Conservation (phyloP, 2,888 invertebrate species). For the Trichopoda pennipes region DNA sequence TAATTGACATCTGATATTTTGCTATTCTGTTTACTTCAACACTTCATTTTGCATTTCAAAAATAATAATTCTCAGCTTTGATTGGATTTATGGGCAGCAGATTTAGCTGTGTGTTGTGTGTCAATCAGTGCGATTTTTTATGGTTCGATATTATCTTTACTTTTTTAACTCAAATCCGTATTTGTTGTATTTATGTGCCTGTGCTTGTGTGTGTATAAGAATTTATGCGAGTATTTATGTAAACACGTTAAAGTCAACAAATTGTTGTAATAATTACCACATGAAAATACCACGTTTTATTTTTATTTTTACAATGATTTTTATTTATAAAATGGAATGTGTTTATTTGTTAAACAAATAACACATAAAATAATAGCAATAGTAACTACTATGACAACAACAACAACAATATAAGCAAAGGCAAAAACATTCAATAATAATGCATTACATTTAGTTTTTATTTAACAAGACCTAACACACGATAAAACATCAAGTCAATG, state of each 20-base stretch:
- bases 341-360: slow-evolving; percentile 61
- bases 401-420: not conserved
- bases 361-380: slow-evolving; percentile 2
- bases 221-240: slow-evolving; percentile 2
- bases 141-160: not conserved
- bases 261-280: slow-evolving; percentile 64
- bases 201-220: not conserved
- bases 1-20: slow-evolving; percentile 26
- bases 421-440: slow-evolving; percentile 19
- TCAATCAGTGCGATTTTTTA: slow-evolving; percentile 18
- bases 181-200: slow-evolving; percentile 16
- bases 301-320: not conserved
- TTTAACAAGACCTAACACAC: slow-evolving; percentile 54
- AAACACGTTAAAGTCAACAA: slow-evolving; percentile 41
- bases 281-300: slow-evolving; percentile 33
- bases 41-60: slow-evolving; percentile 22
- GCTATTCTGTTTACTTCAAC: slow-evolving; percentile 22
- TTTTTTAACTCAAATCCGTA: slow-evolving; percentile 25
- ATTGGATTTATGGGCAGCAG: not conserved
- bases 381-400: not conserved
- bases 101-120: not conserved
- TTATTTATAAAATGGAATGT: slow-evolving; percentile 56
- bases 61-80: slow-evolving; percentile 21
- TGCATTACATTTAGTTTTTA: slow-evolving; percentile 43
- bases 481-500: slow-evolving; percentile 60